Conservation (phyloP, 1,140 invertebrate species). For the Anastatus disparis region DNA sequence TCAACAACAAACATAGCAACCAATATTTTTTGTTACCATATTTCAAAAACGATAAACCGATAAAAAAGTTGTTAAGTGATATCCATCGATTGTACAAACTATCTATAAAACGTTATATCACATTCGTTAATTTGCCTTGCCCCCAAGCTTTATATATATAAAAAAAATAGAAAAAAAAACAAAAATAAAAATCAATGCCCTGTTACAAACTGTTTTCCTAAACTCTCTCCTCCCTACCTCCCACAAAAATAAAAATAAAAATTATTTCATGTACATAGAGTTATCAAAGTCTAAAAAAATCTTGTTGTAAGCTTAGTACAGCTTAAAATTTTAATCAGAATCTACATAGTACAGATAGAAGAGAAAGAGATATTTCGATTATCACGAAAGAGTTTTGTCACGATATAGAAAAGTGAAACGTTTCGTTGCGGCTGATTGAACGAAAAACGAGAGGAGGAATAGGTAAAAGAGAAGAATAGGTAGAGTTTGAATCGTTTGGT, state of each 20-base stretch:
- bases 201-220: no score
- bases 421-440: conserved; percentile 23
- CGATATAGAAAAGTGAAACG: not conserved
- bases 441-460: not conserved
- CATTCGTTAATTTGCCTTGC: conserved; percentile 14
- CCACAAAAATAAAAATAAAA: no score
- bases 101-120: conserved; percentile 8
- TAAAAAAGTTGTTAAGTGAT: no score
- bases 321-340: conserved; percentile 40
- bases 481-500: no score
- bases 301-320: no score
- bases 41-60: conserved; percentile 11
- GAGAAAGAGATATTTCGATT: conserved; percentile 36
- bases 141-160: conserved; percentile 6
- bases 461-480: not conserved
- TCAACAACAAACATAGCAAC: no score
- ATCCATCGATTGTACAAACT: conserved; percentile 15
- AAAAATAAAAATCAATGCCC: not conserved
- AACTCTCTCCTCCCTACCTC: no score
- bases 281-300: no score
- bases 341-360: not conserved
- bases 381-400: conserved; percentile 32
- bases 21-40: conserved; percentile 8
- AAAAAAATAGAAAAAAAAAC: not conserved
- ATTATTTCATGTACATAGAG: no score